Evolutionary conservation across 2,888 invertebrate genomes (phyloP), one percentile per base, ranked within the genome.

Genomic region (Conchocele bisecta): DNA sequence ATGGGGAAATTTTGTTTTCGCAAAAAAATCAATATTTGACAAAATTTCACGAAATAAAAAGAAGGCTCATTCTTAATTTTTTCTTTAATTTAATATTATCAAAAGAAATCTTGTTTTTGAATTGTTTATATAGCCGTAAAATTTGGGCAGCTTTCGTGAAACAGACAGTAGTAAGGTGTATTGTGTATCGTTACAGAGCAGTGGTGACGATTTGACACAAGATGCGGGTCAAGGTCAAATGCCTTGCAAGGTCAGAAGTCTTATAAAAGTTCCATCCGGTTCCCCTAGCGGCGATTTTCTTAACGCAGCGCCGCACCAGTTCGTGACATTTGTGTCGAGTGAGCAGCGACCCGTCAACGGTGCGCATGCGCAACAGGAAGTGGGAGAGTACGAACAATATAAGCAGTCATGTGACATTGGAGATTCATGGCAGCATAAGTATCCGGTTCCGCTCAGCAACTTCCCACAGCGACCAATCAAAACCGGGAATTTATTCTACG

Each of bases 361-460:
- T 2, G 56, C 76, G 9, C 35, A 50, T n/a, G 50, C 26, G n/a
- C 29, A 39, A 17, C 58, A 29, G 13, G 44, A 44, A 26, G 20
- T n/a, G 13, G 51, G 56, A 15, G 64, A 61, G 33, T 71, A 60
- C 31, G 81, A 81, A 17, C 71, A 83, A 7, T 76, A 75, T 48
- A 70, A 76, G 29, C 83, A 86, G 53, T 70, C 78, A 17, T 89
- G 89, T 59, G 87, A 88, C 11, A 70, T 88, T 37, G 88, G 86
- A 6, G 89, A 89, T 41, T 78, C 85, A 13, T 89, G 89, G 89
- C 74, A 69, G 6, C 78, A 85, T 46, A 84, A 81, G 63, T 88
- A 84, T 31, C 85, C 86, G 0, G 56, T 83, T 3, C 87, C 87
- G 2, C 72, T 88, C 6, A 84, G 86, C 60, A 81, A 79, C 35